Percentiles rank a stretch among this genome's conserved stretches.
Evolutionary conservation across 1,140 invertebrate genomes (phyloP).

Genomic region (Reticulitermes speratus): DNA sequence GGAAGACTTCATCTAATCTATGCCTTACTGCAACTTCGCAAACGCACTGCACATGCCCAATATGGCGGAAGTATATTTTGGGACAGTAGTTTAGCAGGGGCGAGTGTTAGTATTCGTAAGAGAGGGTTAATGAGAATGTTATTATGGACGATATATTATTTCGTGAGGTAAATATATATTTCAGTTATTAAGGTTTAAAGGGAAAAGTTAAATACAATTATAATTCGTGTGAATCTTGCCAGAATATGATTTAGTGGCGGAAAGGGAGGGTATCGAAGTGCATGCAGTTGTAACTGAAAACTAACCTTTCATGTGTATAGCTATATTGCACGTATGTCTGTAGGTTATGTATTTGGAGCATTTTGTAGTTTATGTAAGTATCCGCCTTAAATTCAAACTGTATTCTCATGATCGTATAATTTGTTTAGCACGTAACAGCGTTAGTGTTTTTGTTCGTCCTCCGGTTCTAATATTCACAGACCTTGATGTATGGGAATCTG

Average conservation of each 20-base stretch:
- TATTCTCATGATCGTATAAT: too few relatives aligned
- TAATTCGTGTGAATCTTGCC: neutral
- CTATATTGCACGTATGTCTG: too few relatives aligned
- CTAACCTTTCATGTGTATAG: neutral
- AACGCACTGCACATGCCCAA: neutral
- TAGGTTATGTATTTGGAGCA: too few relatives aligned
- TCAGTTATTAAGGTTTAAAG: neutral
- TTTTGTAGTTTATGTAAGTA: too few relatives aligned
- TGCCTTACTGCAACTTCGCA: neutral
- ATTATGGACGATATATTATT: neutral
- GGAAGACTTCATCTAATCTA: neutral
- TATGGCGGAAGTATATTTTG: neutral
- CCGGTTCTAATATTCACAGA: too few relatives aligned
- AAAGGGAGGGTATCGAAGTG: neutral
- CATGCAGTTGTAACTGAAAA: neutral
- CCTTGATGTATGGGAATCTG: too few relatives aligned
- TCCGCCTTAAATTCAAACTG: too few relatives aligned
- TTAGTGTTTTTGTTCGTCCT: too few relatives aligned
- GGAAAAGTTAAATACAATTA: neutral
- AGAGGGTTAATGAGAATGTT: neutral
- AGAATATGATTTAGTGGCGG: neutral
- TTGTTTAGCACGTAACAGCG: too few relatives aligned
- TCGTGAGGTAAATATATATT: neutral
- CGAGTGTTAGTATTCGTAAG: neutral
- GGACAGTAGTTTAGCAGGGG: neutral